A percentile compares a stretch with the other conserved stretches of the same genome.
Conservation (phyloP, 1,140 invertebrate genomes). For the Sesamia nonagrioides region DNA sequence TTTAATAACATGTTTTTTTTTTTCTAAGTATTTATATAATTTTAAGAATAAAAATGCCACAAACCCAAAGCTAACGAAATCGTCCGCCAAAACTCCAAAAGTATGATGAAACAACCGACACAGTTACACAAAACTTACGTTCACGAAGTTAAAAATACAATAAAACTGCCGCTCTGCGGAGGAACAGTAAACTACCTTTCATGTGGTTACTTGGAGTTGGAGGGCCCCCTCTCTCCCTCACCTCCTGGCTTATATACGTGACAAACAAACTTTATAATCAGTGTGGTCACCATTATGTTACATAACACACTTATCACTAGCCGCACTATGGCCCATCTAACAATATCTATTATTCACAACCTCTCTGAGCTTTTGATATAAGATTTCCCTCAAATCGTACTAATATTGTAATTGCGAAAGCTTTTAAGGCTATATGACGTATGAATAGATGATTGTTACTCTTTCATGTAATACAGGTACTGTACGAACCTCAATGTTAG, state of each 20-base stretch:
- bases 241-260: constrained; percentile 14
- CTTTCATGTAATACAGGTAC: too few species aligned
- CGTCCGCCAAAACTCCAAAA: constrained; percentile 23
- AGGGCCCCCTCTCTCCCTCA: background rate
- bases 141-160: constrained; percentile 52
- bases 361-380: constrained; percentile 4
- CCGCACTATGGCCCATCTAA: background rate
- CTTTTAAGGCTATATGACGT: too few species aligned
- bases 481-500: too few species aligned
- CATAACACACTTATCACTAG: background rate
- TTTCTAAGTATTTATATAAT: background rate
- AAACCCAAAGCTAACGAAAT: constrained; percentile 26
- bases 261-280: constrained; percentile 41
- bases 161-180: constrained; percentile 38
- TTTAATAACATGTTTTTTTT: background rate
- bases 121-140: constrained; percentile 39
- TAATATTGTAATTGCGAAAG: too few species aligned
- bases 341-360: constrained; percentile 8
- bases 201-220: constrained; percentile 49
- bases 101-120: constrained; percentile 40
- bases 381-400: too few species aligned
- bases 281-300: constrained; percentile 4
- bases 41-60: constrained; percentile 15
- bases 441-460: too few species aligned
- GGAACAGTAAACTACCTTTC: constrained; percentile 44